Evolutionary conservation across 2,113 vertebrate species (phyloP).

Genomic region (Phaetusa simplex): DNA sequence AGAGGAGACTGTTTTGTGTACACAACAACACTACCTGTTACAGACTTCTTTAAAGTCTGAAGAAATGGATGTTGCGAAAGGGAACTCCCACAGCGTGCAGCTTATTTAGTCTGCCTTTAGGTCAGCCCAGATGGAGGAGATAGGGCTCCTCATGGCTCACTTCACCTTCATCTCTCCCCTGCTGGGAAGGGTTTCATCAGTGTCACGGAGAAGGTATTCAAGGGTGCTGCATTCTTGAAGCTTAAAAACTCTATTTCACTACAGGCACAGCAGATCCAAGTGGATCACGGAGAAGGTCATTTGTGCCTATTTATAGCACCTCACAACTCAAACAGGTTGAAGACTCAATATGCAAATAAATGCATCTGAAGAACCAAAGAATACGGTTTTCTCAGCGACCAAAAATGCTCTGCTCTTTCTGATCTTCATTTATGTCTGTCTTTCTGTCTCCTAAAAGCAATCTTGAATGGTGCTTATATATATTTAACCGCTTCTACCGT

Average conservation of each 20-base stretch:
- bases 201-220: background rate
- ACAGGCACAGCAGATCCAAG: background rate
- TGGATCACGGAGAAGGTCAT: background rate
- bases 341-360: background rate
- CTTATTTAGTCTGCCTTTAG: background rate
- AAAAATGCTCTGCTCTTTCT: background rate
- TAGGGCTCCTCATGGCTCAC: background rate
- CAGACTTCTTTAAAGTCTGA: background rate
- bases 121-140: background rate
- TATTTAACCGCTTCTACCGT: background rate
- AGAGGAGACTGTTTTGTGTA: background rate
- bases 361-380: background rate
- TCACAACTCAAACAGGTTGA: background rate
- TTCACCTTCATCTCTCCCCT: background rate
- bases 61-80: background rate
- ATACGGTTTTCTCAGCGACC: background rate
- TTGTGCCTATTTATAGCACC: background rate
- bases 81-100: background rate
- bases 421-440: background rate
- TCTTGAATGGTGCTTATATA: background rate
- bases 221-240: background rate
- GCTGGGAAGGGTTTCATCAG: background rate
- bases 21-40: background rate
- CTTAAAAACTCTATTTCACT: background rate
- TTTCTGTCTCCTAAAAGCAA: background rate